Percentiles rank a stretch among this genome's conserved stretches.
Conservation (phyloP, 2,797 vertebrate genomes). For the Neosilurus mollespiculum region DNA sequence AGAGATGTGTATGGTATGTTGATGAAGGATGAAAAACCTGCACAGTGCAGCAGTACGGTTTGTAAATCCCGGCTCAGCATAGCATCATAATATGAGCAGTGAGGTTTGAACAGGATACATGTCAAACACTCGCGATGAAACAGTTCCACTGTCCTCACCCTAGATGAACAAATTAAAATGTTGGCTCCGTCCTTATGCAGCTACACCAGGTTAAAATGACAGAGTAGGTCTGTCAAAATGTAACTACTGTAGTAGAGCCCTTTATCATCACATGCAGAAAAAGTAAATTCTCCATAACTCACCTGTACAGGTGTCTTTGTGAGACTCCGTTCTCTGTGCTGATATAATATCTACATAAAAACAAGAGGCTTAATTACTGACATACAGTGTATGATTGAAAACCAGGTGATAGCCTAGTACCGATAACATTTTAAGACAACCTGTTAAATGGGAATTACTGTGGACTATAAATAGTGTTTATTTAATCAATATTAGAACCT, state of each 20-base stretch:
- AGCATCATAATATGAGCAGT: conserved; percentile 65
- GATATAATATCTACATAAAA: conserved; percentile 68
- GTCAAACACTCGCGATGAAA: conserved; percentile 67
- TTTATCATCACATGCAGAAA: background rate
- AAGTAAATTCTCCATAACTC: background rate
- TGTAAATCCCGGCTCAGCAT: conserved; percentile 59
- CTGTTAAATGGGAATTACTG: background rate
- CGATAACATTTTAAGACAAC: background rate
- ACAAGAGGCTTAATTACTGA: background rate
- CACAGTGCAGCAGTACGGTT: conserved; percentile 68
- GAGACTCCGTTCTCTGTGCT: conserved; percentile 68
- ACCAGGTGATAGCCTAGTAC: background rate
- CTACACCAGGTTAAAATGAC: background rate
- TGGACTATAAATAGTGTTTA: background rate
- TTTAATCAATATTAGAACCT: too few relatives aligned
- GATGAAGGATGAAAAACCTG: conserved; percentile 60
- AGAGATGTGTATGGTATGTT: background rate
- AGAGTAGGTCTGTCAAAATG: background rate
- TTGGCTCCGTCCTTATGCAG: background rate
- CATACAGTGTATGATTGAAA: background rate
- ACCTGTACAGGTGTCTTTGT: conserved; percentile 73
- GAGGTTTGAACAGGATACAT: conserved; percentile 65
- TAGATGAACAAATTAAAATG: conserved; percentile 15
- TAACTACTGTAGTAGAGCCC: background rate
- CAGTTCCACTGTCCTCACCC: conserved; percentile 49